Evolutionary conservation across 1,140 invertebrate species (phyloP), one percentile per base, ranked within the genome.

Genomic region (Drosophila ficusphila): DNA sequence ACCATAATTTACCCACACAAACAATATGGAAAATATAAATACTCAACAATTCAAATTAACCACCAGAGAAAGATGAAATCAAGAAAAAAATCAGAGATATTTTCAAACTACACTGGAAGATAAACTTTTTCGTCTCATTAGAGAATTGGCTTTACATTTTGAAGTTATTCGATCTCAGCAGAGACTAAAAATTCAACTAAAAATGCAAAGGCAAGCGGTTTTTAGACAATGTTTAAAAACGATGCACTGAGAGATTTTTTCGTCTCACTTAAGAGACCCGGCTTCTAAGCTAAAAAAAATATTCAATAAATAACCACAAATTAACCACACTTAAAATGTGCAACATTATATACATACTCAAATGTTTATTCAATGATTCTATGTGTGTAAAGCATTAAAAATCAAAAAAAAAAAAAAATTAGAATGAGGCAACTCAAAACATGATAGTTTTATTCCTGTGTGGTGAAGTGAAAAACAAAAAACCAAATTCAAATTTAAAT

Each of bases 301-400:
- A 48, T 44, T 29, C 12, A 42, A 34, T 4, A 19, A 36, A 33
- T 76, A 76, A 42, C 11, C 46, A 41, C 51, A 49, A 60, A 23
- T 71, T 69, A 71, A 57, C 31, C 23, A 81, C 33, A 69, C 56
- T 14, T 29, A 51, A 38, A 49, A 60, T 68, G 39, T 58, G 39
- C 34, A 49, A 70, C 25, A 44, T 44, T 46, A 44, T 51, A 54
- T 34, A 68, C 23, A 47, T 76, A 79, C 12, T 33, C 69, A 61
- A 62, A 76, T 78, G 76, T 83, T 65, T 78, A 78, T 52, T 78
- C 71, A 42, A 74, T 78, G 51, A 78, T 52, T 78, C 71, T 47
- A 74, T 78, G 51, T 52, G 62, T 82, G 57, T 83, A 65, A 69
- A 74, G 56, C 76, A 81, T 74, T 52, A 77, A 82, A 79, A 81